Percentiles rank a stretch among this genome's conserved stretches.
These are phyloP conservation scores for Cotesia glomerata DNA, from an alignment of 1,140 invertebrate genomes.

Conservation along the genomic window DNA sequence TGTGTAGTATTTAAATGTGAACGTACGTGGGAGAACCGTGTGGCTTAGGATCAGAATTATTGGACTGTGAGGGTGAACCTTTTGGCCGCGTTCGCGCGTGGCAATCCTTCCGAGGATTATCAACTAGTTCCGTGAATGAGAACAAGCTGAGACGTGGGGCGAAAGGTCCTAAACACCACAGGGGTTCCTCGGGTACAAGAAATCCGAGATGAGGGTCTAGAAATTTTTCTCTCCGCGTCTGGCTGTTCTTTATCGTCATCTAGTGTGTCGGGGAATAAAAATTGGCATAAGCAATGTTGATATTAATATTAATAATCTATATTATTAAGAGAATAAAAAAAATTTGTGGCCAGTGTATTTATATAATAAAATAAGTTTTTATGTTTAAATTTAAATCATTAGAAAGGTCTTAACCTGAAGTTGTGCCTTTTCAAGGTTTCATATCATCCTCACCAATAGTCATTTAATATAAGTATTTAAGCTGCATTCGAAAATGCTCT, in stretches of 20 bases:
- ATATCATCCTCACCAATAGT: no score
- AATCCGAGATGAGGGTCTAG: slow-evolving; percentile 21
- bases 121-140: slow-evolving; percentile 25
- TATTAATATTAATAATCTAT: not conserved
- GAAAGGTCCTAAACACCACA: slow-evolving; percentile 14
- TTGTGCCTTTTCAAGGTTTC: no score
- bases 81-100: slow-evolving; percentile 26
- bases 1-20: not conserved
- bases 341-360: no score
- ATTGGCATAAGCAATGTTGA: not conserved
- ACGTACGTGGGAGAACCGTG: slow-evolving; percentile 16
- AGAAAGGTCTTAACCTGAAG: no score
- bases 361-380: no score
- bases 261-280: slow-evolving; percentile 2
- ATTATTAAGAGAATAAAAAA: no score
- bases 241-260: not conserved
- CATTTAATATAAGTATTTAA: no score
- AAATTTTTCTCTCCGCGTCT: slow-evolving; percentile 19
- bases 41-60: slow-evolving; percentile 15
- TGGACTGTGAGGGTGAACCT: not conserved
- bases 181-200: slow-evolving; percentile 23
- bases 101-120: slow-evolving; percentile 35
- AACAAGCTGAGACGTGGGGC: slow-evolving; percentile 10
- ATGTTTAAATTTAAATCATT: no score
- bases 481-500: no score